A percentile compares a stretch with the other conserved stretches of the same genome.
These are phyloP conservation scores for Brienomyrus longianalis DNA, from an alignment of 2,113 vertebrate species.

Conservation along the genomic window DNA sequence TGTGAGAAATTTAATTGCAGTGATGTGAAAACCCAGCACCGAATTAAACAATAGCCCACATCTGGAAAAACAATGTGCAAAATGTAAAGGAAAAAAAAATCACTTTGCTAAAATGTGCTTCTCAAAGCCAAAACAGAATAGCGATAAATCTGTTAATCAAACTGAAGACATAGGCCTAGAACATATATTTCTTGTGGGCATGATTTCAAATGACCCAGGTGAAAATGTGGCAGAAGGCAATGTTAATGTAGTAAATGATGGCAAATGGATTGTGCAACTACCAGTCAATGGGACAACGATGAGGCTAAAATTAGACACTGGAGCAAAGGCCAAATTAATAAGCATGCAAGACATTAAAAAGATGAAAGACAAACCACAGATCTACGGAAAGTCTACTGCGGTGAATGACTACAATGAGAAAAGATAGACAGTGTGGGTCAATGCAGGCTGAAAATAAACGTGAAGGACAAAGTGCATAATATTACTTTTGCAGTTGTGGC, in stretches of 20 bases:
- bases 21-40: background rate
- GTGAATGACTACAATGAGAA: background rate
- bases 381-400: background rate
- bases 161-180: background rate
- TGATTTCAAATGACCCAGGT: background rate
- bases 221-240: background rate
- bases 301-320: background rate
- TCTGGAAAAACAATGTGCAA: slow-evolving; percentile 12
- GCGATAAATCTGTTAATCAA: background rate
- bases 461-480: background rate
- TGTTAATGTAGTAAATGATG: background rate
- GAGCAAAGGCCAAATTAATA: background rate
- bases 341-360: background rate
- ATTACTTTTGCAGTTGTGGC: background rate
- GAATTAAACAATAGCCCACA: background rate
- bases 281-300: background rate
- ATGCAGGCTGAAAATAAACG: background rate
- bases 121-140: background rate
- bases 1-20: slow-evolving; percentile 3
- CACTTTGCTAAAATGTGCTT: slow-evolving; percentile 5
- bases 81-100: slow-evolving; percentile 12
- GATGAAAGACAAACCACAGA: background rate
- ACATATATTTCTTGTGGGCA: background rate
- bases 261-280: background rate
- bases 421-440: background rate